Conservation (phyloP, 1,140 invertebrate genomes). For the Pogonomyrmex californicus region DNA sequence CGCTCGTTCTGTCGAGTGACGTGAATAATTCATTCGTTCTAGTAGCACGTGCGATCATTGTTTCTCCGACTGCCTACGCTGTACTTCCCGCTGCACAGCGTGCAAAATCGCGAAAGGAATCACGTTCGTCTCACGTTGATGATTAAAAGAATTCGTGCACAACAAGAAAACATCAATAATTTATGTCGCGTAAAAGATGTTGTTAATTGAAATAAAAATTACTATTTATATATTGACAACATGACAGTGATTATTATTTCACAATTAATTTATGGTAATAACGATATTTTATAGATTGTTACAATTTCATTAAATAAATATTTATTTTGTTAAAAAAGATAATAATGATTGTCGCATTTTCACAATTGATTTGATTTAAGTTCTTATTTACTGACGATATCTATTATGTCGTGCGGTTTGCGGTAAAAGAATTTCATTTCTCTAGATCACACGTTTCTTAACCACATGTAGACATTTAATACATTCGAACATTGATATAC, state of each 20-base stretch:
- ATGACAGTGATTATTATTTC: not conserved
- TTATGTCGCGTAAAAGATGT: not conserved
- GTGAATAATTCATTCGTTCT: slow-evolving; percentile 46
- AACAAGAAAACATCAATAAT: not conserved
- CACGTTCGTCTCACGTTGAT: not conserved
- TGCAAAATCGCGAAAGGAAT: not conserved
- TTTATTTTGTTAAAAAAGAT: not conserved
- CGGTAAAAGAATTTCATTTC: slow-evolving; percentile 34
- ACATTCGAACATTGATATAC: not conserved
- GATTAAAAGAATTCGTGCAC: not conserved
- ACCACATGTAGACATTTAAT: not conserved
- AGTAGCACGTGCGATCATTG: slow-evolving; percentile 29
- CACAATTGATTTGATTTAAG: not conserved
- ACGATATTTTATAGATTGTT: not conserved
- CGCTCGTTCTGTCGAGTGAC: not conserved
- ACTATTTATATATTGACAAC: not conserved
- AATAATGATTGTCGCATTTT: not conserved
- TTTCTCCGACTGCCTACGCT: not conserved
- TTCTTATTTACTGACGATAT: not conserved
- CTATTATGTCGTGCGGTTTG: slow-evolving; percentile 40
- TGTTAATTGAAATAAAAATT: not conserved
- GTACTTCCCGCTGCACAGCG: not conserved
- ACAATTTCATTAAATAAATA: not conserved
- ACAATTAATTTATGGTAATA: not conserved
- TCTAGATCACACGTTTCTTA: not conserved